These are phyloP conservation scores for Ceraclea dissimilis DNA, from an alignment of 2,888 invertebrate genomes.

Conservation along the genomic window DNA sequence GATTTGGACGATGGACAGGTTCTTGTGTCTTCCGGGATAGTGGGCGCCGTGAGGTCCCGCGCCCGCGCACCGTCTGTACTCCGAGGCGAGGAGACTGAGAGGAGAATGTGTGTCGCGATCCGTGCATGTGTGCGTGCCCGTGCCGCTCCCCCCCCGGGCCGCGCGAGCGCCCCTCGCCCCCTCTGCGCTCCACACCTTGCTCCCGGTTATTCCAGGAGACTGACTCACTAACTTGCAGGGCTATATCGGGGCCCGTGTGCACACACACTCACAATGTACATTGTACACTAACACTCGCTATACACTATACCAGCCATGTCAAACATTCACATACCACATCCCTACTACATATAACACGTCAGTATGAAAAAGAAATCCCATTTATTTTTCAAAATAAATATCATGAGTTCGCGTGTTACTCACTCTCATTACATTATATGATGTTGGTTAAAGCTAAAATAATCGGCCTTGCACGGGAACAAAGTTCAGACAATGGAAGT, in stretches of 20 bases:
- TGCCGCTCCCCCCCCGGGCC: slow-evolving; percentile 43
- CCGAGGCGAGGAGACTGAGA: slow-evolving; percentile 3
- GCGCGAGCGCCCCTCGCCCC: background rate
- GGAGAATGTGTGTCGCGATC: slow-evolving; percentile 13
- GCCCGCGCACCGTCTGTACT: slow-evolving; percentile 4
- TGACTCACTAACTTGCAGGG: slow-evolving; percentile 39
- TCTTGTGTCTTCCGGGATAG: slow-evolving; percentile 4
- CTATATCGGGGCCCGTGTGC: slow-evolving; percentile 31
- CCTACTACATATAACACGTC: background rate
- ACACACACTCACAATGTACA: slow-evolving; percentile 10
- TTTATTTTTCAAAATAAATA: slow-evolving; percentile 2
- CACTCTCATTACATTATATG: too few relatives aligned
- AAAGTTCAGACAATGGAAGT: too few relatives aligned
- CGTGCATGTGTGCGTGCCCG: slow-evolving; percentile 36
- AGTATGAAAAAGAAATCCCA: background rate
- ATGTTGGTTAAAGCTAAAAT: too few relatives aligned
- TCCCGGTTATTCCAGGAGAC: slow-evolving; percentile 42
- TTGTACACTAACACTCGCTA: background rate
- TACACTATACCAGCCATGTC: background rate
- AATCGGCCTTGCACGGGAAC: too few relatives aligned
- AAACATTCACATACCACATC: too few relatives aligned
- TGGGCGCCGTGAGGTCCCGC: background rate
- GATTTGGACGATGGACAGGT: background rate
- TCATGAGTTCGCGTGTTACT: background rate
- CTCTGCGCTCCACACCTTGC: slow-evolving; percentile 43